Percentiles rank a stretch among this genome's conserved stretches.
These are phyloP conservation scores for Formica aserva DNA, from an alignment of 2,888 invertebrate species.

Conservation along the genomic window DNA sequence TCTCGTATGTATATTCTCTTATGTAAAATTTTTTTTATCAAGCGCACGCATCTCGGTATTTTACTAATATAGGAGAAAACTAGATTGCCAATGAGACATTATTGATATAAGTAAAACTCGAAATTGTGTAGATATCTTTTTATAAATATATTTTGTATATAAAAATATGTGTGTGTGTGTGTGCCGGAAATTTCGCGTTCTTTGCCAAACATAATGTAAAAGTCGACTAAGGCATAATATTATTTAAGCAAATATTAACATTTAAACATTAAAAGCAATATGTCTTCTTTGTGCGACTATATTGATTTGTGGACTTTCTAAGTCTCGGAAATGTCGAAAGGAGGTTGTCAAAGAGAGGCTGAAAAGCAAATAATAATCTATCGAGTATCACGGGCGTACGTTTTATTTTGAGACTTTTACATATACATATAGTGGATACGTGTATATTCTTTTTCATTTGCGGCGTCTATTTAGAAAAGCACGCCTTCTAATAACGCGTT, in stretches of 20 bases:
- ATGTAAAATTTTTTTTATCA: not conserved
- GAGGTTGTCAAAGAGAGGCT: not conserved
- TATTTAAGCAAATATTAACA: not conserved
- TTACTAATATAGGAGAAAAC: not conserved
- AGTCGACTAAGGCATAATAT: not conserved
- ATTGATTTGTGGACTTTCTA: conserved; percentile 5
- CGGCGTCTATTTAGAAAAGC: conserved; percentile 65
- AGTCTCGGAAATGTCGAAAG: not conserved
- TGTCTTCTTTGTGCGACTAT: not conserved
- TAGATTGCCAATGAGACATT: not conserved
- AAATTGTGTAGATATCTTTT: not conserved
- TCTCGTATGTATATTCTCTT: not conserved
- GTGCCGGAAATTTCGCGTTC: not conserved
- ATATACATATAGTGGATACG: conserved; percentile 17
- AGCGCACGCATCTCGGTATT: not conserved
- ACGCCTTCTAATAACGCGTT: conserved; percentile 62
- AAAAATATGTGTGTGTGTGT: not conserved
- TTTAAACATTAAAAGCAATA: conserved; percentile 2
- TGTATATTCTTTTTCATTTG: conserved; percentile 49
- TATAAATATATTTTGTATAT: not conserved
- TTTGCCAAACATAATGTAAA: not conserved
- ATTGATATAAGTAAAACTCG: not conserved
- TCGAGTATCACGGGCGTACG: conserved; percentile 33
- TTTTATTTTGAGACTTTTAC: conserved; percentile 63
- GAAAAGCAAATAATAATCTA: conserved; percentile 14